Conservation (phyloP, 2,888 invertebrate species). For the Oegoconia quadripuncta region DNA sequence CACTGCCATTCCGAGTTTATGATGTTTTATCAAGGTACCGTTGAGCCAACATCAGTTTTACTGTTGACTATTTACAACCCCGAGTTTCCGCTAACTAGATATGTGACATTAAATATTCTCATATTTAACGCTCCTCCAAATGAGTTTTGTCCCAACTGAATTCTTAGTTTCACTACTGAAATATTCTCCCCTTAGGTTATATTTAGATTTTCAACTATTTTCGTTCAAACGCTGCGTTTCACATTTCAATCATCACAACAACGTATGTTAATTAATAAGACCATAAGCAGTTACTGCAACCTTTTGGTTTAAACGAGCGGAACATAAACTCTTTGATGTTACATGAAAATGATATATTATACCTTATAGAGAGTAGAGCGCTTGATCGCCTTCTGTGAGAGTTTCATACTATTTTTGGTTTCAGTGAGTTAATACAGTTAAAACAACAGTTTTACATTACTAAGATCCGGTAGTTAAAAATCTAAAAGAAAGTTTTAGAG, state of each 20-base stretch:
- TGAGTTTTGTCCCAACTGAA: conserved; percentile 10
- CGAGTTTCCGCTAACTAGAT: conserved; percentile 29
- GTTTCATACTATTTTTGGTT: conserved; percentile 36
- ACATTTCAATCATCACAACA: conserved; percentile 54
- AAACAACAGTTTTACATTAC: conserved; percentile 39
- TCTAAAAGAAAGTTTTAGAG: conserved; percentile 29
- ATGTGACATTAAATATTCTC: conserved; percentile 19
- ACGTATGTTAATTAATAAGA: conserved; percentile 46
- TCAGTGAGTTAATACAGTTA: conserved; percentile 31
- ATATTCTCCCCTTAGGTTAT: conserved; percentile 29
- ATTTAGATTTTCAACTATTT: conserved; percentile 30
- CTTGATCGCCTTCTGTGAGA: conserved; percentile 24
- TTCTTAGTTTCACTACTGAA: background rate
- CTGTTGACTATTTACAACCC: conserved; percentile 27
- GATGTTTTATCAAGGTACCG: conserved; percentile 62
- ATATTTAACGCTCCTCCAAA: conserved; percentile 9
- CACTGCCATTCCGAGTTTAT: conserved; percentile 50
- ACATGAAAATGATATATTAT: conserved; percentile 43
- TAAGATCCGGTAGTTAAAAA: conserved; percentile 40
- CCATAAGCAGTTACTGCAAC: conserved; percentile 33
- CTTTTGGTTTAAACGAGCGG: conserved; percentile 34
- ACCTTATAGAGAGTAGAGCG: conserved; percentile 30
- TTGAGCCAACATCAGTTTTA: conserved; percentile 49
- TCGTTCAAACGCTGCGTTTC: conserved; percentile 41
- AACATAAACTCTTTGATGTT: conserved; percentile 47